These are phyloP conservation scores for Scrobipalpa costella DNA, from an alignment of 2,888 invertebrate genomes.

Conservation along the genomic window DNA sequence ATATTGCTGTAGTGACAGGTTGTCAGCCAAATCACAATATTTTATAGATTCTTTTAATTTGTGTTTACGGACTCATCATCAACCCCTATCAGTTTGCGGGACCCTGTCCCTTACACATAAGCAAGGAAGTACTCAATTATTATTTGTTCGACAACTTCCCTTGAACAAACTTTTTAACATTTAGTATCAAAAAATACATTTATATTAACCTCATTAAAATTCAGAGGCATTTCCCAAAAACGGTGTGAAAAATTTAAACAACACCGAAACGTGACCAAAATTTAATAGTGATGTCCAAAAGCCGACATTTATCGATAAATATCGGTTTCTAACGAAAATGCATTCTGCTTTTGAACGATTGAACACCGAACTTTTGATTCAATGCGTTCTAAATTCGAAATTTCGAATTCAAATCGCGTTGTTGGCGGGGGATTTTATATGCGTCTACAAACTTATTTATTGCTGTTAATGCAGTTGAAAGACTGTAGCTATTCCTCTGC, in stretches of 20 bases:
- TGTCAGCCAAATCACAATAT: no score
- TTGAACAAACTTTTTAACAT: no score
- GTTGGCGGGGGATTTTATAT: constrained; percentile 66
- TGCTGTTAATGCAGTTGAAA: neutral
- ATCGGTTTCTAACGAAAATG: constrained; percentile 63
- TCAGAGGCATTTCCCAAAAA: constrained; percentile 21
- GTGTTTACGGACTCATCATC: no score
- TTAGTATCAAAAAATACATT: no score
- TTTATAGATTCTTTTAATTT: no score
- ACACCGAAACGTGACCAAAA: constrained; percentile 59
- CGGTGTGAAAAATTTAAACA: constrained; percentile 55
- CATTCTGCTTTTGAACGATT: constrained; percentile 70
- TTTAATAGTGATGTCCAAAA: constrained; percentile 54
- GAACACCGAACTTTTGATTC: constrained; percentile 55
- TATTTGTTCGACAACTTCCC: no score
- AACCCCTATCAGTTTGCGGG: no score
- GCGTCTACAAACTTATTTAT: constrained; percentile 51
- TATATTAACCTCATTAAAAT: neutral
- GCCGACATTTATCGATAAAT: constrained; percentile 66
- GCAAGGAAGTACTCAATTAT: no score
- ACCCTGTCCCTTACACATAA: no score
- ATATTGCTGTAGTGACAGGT: no score
- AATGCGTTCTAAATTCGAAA: constrained; percentile 59
- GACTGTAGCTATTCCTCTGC: neutral
- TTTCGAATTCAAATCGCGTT: constrained; percentile 68